A percentile compares a stretch with the other conserved stretches of the same genome.
Evolutionary conservation across 2,888 invertebrate species (phyloP).

Genomic region (Blastobasis adustella): DNA sequence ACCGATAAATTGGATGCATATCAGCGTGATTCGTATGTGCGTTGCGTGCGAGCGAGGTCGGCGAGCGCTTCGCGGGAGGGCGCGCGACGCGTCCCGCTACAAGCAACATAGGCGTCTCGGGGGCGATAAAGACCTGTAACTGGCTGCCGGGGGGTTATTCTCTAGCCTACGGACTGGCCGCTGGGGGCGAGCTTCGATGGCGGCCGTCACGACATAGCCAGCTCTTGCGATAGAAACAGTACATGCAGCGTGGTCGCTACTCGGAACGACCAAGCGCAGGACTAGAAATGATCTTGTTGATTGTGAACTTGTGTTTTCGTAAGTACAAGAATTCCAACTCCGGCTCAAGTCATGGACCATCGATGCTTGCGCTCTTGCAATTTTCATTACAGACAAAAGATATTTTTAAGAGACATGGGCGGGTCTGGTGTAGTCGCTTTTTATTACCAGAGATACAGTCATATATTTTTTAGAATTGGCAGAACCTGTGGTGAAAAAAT

Average conservation of each 20-base stretch:
- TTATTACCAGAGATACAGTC: constrained; percentile 31
- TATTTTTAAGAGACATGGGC: constrained; percentile 20
- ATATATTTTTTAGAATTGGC: constrained; percentile 34
- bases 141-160: constrained; percentile 73
- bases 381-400: constrained; percentile 12
- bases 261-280: background rate
- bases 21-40: background rate
- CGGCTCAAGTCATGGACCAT: no score
- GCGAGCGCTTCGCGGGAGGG: constrained; percentile 31
- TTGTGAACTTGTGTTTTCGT: no score
- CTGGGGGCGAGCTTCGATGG: constrained; percentile 42
- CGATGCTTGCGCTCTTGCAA: constrained; percentile 25
- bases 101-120: constrained; percentile 56
- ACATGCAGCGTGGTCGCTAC: background rate
- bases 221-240: background rate
- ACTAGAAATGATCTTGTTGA: constrained; percentile 1
- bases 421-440: constrained; percentile 16
- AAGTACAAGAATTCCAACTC: no score
- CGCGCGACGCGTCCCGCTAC: constrained; percentile 46
- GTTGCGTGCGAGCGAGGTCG: constrained; percentile 18
- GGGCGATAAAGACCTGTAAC: constrained; percentile 68
- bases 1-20: no score
- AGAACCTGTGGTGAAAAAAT: constrained; percentile 60
- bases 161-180: constrained; percentile 61
- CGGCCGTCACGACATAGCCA: constrained; percentile 22